A percentile compares a stretch with the other conserved stretches of the same genome.
Evolutionary conservation across 2,797 vertebrate species (phyloP).

Genomic region (Anomalospiza imberbis): DNA sequence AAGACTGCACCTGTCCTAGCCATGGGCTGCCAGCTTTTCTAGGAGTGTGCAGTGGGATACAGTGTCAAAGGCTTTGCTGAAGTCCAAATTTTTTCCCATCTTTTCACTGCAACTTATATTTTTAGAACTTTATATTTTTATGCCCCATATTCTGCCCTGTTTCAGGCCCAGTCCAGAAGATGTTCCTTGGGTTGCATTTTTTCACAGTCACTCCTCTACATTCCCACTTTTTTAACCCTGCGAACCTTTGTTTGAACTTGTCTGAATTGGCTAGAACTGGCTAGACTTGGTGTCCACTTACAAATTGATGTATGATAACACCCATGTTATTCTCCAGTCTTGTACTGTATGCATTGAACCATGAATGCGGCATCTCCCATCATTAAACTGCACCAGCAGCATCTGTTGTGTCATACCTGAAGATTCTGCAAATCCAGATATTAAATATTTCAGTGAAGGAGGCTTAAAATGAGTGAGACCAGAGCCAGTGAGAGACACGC

Average conservation of each 20-base stretch:
- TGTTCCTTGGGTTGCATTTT: neutral
- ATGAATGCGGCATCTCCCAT: rapidly evolving
- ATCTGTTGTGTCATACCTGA: neutral
- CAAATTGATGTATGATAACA: neutral
- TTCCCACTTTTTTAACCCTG: neutral
- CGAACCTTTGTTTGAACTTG: rapidly evolving
- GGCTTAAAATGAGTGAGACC: neutral
- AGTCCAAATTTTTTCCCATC: neutral
- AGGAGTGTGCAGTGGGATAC: neutral
- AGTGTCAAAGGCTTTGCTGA: neutral
- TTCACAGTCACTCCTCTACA: neutral
- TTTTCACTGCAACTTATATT: neutral
- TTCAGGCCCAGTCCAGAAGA: neutral
- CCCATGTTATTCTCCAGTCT: neutral
- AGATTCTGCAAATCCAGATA: neutral
- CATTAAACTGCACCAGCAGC: rapidly evolving
- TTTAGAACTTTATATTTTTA: neutral
- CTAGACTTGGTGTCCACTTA: neutral
- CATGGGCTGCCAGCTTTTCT: neutral
- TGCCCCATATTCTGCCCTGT: neutral
- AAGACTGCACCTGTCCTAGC: neutral
- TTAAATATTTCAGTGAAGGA: neutral
- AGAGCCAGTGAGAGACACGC: neutral
- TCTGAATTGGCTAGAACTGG: neutral
- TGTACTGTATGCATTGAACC: rapidly evolving